Evolutionary conservation across 2,888 invertebrate genomes (phyloP), one percentile per base, ranked within the genome.

Genomic region (Heliconius hortense): DNA sequence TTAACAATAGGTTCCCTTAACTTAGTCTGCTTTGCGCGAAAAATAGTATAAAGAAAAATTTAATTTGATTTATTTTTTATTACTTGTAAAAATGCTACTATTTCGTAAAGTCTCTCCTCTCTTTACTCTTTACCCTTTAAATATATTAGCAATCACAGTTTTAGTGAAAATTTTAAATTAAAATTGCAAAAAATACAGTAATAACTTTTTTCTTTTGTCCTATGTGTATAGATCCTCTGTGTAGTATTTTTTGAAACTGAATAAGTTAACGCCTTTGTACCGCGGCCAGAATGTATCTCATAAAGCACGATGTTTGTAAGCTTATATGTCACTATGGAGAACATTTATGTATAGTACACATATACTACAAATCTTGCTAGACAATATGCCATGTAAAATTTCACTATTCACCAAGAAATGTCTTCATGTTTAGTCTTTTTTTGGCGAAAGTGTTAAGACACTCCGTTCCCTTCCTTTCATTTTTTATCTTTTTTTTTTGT

Each of bases 251-350:
- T 24, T 66, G 66, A 18, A 24, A 43, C 66, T 66, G 39, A 43
- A 66, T 66, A 66, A 66, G 39, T 43, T 66, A 66, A 66, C 66
- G 66, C 66, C 66, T 66, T 24, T 66, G 39, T 66, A 64, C 64
- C 39, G 39, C 39, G 24, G 64, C 39, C 35, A 64, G 39, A 39
- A 64, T 13, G 4, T 39, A 39, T 39, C 64, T 64, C 35, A 7
- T 39, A n/a, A 2, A 24, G 35, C n/a, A 35, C n/a, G 7, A 24
- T 39, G 35, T 24, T 64, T 64, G 5, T 39, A 66, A 35, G 31
- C 31, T 63, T n/a, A 15, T 64, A 64, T 64, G 5, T 21, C 31
- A 35, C 63, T 63, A 31, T n/a, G 10, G 35, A 24, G 35, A 35
- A n/a, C 11, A 43, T 43, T 43, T 43, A 43, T 56, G 10, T 13